Evolutionary conservation across 2,888 invertebrate genomes (phyloP), one percentile per base, ranked within the genome.

Genomic region (Galerucella pusilla): DNA sequence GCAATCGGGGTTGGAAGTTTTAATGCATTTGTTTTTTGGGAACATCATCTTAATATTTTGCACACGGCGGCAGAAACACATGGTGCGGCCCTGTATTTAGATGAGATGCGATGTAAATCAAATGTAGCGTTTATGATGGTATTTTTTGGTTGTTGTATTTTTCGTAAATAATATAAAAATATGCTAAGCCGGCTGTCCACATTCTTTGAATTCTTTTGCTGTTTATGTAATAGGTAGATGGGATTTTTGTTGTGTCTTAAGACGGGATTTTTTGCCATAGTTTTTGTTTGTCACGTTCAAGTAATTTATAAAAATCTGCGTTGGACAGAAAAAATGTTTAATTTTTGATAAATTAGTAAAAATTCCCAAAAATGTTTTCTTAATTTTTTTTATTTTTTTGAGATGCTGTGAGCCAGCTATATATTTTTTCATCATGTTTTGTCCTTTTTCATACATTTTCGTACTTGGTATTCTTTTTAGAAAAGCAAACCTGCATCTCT

Each of bases 71-170:
- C 28, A 28, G 28, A 28, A 1, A 28, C 28, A 28, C 28, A 1
- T 28, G 28, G 28, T 28, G 28, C 28, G 28, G 28, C 28, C 28
- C 28, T 28, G 28, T 28, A 28, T 28, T 2, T 9, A 69, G 66
- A 75, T 59, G 72, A 57, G 57, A 20, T 57, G 57, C 20, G 57
- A 35, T 65, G 72, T 75, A 75, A 75, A 75, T 75, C 72, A 72
- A 61, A 16, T 63, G 14, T 63, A 65, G 45, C 46, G 46, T 45
- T 45, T 35, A 46, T 45, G 64, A 46, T 25, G 64, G 46, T 66
- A 10, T 69, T 71, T 75, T 66, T 75, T 57, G 46, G 72, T 75
- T 70, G 64, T 68, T 72, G 54, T 65, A 45, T 45, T 73, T 73
- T 71, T 64, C 20, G 49, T 63, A 71, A 67, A 71, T 75, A 67